These are phyloP conservation scores for Molanna angustata DNA, from an alignment of 2,888 invertebrate genomes.

Conservation along the genomic window DNA sequence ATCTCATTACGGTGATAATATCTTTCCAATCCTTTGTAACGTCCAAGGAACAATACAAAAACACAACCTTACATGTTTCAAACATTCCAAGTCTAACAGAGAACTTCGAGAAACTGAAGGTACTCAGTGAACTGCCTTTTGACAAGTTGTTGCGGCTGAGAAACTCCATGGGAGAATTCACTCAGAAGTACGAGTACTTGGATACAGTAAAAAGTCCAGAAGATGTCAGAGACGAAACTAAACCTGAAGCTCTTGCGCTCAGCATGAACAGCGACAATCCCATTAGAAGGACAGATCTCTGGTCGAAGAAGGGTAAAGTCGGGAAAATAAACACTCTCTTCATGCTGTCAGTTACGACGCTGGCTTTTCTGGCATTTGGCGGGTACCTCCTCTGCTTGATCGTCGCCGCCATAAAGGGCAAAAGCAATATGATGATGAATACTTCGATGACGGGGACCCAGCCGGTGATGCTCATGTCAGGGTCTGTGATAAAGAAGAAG, in stretches of 20 bases:
- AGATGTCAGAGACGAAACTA: neutral
- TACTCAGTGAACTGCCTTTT: constrained; percentile 66
- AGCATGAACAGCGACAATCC: constrained; percentile 39
- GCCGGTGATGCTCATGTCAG: constrained; percentile 24
- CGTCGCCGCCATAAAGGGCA: constrained; percentile 70
- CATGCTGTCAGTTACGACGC: constrained; percentile 71
- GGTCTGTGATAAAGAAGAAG: constrained; percentile 48
- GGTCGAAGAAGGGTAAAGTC: constrained; percentile 49
- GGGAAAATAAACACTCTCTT: constrained; percentile 72
- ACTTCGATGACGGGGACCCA: constrained; percentile 37
- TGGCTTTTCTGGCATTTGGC: constrained; percentile 81
- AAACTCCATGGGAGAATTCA: constrained; percentile 45
- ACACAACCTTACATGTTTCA: too few relatives aligned
- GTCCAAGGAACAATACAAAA: too few relatives aligned
- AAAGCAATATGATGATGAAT: constrained; percentile 44
- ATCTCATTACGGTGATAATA: too few relatives aligned
- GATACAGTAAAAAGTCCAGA: neutral
- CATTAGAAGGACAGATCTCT: constrained; percentile 43
- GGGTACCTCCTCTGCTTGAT: constrained; percentile 78
- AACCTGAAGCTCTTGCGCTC: constrained; percentile 34
- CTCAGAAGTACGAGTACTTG: too few relatives aligned
- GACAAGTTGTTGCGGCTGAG: constrained; percentile 65
- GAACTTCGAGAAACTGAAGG: constrained; percentile 40
- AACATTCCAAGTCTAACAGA: too few relatives aligned
- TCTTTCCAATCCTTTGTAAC: too few relatives aligned